Evolutionary conservation across 2,113 vertebrate genomes (phyloP).

Genomic region (Camelus dromedarius): DNA sequence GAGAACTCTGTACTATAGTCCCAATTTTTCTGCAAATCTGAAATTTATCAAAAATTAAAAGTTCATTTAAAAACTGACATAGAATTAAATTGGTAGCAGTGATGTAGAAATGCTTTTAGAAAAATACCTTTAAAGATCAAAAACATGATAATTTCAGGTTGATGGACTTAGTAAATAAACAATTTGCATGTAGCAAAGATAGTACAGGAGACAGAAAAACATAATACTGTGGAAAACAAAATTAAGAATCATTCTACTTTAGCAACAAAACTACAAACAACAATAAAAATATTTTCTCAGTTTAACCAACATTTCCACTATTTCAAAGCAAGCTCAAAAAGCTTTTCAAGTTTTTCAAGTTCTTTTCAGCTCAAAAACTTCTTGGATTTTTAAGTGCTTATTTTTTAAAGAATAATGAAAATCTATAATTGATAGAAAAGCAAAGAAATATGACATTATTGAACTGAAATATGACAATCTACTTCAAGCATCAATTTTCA

Average conservation of each 20-base stretch:
- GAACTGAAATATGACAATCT: conserved; percentile 5
- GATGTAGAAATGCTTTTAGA: neutral
- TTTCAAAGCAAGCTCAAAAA: conserved; percentile 26
- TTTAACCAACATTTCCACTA: conserved; percentile 12
- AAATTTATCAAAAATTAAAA: neutral
- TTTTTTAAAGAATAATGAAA: conserved; percentile 27
- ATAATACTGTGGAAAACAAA: neutral
- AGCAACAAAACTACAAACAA: neutral
- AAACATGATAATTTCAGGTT: neutral
- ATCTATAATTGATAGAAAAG: neutral
- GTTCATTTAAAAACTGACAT: neutral
- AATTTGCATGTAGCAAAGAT: neutral
- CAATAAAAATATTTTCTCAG: neutral
- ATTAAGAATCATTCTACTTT: neutral
- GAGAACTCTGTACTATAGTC: neutral
- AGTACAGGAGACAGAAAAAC: neutral
- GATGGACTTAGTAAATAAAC: neutral
- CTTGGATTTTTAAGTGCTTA: neutral
- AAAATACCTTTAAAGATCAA: neutral
- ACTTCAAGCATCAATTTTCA: conserved; percentile 23
- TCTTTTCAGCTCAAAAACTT: neutral
- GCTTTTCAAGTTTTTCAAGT: neutral
- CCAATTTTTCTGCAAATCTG: neutral
- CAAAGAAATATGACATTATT: conserved; percentile 12
- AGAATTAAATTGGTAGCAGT: conserved; percentile 19